Conservation (phyloP, 37 sponge, comb jelly and placozoan genomes). For the Petrosia ficiformis region DNA sequence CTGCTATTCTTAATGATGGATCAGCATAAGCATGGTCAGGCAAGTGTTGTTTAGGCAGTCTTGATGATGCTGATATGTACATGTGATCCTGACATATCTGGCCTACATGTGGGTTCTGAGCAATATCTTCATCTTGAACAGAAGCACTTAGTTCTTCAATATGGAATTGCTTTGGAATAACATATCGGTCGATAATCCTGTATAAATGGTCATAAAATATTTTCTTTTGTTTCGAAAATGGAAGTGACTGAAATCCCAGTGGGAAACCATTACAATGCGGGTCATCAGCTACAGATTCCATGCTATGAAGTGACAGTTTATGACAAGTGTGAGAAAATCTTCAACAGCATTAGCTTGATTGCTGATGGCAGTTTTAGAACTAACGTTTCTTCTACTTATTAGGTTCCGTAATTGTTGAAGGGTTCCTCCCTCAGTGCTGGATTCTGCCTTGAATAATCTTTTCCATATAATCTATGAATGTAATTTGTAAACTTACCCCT, state of each 20-base stretch:
- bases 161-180: too few species aligned
- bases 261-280: slow-evolving; percentile 10
- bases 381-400: slow-evolving; percentile 3
- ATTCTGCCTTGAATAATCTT: slow-evolving; percentile 16
- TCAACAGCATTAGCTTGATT: slow-evolving; percentile 21
- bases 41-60: not conserved
- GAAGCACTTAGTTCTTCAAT: too few species aligned
- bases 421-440: slow-evolving; percentile 14
- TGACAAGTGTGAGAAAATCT: slow-evolving; percentile 17
- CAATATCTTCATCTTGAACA: too few species aligned
- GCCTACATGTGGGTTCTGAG: slow-evolving; percentile 14
- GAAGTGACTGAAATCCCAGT: not conserved
- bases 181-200: not conserved
- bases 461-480: slow-evolving; percentile 23
- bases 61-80: too few species aligned
- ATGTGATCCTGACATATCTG: too few species aligned
- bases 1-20: too few species aligned
- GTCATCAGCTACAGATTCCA: not conserved
- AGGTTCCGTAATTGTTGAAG: slow-evolving; percentile 19
- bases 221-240: not conserved
- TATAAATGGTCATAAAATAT: not conserved
- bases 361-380: not conserved
- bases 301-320: slow-evolving; percentile 19
- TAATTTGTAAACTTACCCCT: too few species aligned
- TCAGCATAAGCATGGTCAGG: too few species aligned